phyloP scores from a whole-genome alignment of 2,888 invertebrate genomes.

The Ochropleura leucogaster region DNA sequence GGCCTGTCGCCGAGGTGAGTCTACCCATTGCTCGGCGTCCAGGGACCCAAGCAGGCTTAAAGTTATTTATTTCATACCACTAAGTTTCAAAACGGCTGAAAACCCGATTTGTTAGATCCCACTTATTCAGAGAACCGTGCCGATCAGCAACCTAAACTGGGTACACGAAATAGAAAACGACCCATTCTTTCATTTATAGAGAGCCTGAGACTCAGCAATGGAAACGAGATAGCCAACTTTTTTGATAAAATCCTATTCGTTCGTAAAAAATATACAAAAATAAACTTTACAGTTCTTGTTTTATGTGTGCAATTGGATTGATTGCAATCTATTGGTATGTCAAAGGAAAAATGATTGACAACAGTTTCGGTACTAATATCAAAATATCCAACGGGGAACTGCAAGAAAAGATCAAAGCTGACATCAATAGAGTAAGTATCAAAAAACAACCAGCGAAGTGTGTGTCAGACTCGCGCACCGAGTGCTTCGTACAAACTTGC shows the following conservation, averaged over 20 bases:
- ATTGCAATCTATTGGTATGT: neutral
- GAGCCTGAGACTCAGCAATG: neutral
- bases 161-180: neutral
- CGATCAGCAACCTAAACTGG: neutral
- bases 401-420: slow-evolving; percentile 7
- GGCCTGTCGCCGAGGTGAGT: too few species aligned
- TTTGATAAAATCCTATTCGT: neutral
- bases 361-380: neutral
- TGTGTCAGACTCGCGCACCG: too few species aligned
- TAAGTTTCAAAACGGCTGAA: neutral
- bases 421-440: neutral
- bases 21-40: too few species aligned
- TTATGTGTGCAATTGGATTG: neutral
- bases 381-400: neutral
- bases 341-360: neutral
- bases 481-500: too few species aligned
- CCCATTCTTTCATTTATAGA: neutral
- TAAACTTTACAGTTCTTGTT: neutral
- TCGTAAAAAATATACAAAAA: neutral
- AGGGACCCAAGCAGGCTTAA: neutral
- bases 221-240: neutral
- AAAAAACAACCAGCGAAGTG: too few species aligned
- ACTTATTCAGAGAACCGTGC: neutral
- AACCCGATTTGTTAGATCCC: neutral
- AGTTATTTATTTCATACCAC: neutral